Percentiles rank a stretch among this genome's conserved stretches.
These are phyloP conservation scores for Cynodonichthys magdalenae DNA, from an alignment of 2,797 vertebrate genomes.

Conservation along the genomic window DNA sequence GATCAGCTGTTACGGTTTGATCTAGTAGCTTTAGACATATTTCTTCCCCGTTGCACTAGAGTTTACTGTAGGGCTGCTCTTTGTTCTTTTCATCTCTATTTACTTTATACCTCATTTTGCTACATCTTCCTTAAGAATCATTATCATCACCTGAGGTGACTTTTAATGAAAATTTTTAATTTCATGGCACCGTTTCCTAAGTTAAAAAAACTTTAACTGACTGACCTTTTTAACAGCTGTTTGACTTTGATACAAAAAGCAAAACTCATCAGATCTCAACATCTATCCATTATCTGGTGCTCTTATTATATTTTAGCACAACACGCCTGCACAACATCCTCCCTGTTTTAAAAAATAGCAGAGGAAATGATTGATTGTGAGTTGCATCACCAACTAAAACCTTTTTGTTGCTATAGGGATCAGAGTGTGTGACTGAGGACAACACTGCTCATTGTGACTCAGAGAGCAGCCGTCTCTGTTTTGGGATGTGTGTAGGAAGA, in stretches of 20 bases:
- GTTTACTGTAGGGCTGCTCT: not conserved
- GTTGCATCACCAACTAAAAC: constrained; percentile 53
- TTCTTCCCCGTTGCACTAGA: not conserved
- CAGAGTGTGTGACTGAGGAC: constrained; percentile 55
- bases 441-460: constrained; percentile 50
- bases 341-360: constrained; percentile 62
- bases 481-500: constrained; percentile 50
- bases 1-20: not conserved
- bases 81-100: no score
- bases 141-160: no score
- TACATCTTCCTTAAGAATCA: no score
- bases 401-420: constrained; percentile 50
- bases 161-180: no score
- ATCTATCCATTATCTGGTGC: not conserved
- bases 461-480: constrained; percentile 44
- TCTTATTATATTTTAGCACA: constrained; percentile 34
- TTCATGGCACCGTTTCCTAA: not conserved
- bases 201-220: no score
- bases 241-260: not conserved
- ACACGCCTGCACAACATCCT: constrained; percentile 38
- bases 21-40: constrained; percentile 1
- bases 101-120: constrained; percentile 8
- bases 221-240: no score
- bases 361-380: constrained; percentile 60
- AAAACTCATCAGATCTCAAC: constrained; percentile 9